phyloP scores from a whole-genome alignment of 2,888 invertebrate species.

The Acronicta alni region DNA sequence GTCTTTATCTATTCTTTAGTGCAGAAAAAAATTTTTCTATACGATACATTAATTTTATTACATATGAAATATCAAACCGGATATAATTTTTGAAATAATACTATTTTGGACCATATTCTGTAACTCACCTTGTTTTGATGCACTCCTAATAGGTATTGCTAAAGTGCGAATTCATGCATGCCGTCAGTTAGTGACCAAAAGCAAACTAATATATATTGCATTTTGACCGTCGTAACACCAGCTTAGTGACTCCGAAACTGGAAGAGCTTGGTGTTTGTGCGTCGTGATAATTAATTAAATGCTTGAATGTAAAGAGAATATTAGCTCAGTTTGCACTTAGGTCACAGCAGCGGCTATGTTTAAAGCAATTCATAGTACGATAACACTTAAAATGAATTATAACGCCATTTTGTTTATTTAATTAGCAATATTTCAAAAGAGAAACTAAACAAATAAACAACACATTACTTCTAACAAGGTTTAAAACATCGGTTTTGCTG shows the following conservation, averaged over 20 bases:
- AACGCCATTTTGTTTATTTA: no score
- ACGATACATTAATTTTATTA: no score
- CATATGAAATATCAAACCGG: no score
- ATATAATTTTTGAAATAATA: no score
- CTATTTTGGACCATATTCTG: no score
- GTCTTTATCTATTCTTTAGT: no score
- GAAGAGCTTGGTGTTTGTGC: slow-evolving; percentile 17
- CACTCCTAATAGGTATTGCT: slow-evolving; percentile 9
- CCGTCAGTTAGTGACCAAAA: slow-evolving; percentile 39
- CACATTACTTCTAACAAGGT: slow-evolving; percentile 15
- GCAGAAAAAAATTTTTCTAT: no score
- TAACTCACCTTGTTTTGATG: no score
- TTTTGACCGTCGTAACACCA: slow-evolving; percentile 20
- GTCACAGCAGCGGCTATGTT: no score
- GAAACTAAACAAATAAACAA: slow-evolving; percentile 12
- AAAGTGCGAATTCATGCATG: slow-evolving; percentile 46
- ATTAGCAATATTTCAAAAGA: neutral
- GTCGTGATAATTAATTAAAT: slow-evolving; percentile 38
- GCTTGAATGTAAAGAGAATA: slow-evolving; percentile 29
- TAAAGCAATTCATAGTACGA: no score
- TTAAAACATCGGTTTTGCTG: slow-evolving; percentile 32
- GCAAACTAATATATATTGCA: slow-evolving; percentile 41
- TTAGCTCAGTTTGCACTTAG: slow-evolving; percentile 18
- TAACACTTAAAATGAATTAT: no score
- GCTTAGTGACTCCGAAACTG: slow-evolving; percentile 32